Conservation (phyloP, 2,797 vertebrate species). For the Pantherophis alleghaniensis region DNA sequence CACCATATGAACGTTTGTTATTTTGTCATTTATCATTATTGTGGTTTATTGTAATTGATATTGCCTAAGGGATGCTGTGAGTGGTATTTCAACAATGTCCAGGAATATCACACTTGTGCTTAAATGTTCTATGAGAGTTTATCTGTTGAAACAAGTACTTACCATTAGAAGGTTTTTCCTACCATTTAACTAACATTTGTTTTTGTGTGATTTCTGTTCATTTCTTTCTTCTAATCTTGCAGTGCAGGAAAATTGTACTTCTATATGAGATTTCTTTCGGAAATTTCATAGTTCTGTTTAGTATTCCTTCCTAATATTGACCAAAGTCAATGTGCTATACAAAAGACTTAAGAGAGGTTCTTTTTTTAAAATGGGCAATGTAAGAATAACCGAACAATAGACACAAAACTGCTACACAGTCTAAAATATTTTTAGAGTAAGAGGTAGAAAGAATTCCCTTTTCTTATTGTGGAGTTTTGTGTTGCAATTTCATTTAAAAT, state of each 20-base stretch:
- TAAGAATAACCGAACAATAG: background rate
- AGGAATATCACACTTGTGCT: background rate
- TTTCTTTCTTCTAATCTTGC: background rate
- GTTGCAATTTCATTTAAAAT: constrained; percentile 38
- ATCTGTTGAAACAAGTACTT: background rate
- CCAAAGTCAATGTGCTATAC: background rate
- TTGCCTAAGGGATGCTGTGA: background rate
- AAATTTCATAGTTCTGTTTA: background rate
- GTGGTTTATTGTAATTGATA: background rate
- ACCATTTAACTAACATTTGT: background rate
- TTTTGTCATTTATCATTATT: background rate
- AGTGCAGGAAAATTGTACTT: background rate
- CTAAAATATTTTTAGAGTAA: background rate
- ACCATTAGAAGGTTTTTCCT: background rate
- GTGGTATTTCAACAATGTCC: background rate
- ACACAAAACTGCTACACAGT: constrained; percentile 31
- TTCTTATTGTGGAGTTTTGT: constrained; percentile 41
- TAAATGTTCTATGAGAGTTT: background rate
- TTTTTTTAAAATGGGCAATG: background rate
- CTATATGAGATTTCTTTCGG: background rate
- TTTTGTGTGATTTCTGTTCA: background rate
- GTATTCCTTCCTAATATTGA: background rate
- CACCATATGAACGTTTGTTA: background rate
- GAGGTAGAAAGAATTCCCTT: background rate
- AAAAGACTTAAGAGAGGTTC: background rate